Conservation (phyloP, 2,113 vertebrate species). For the Cebus imitator region DNA sequence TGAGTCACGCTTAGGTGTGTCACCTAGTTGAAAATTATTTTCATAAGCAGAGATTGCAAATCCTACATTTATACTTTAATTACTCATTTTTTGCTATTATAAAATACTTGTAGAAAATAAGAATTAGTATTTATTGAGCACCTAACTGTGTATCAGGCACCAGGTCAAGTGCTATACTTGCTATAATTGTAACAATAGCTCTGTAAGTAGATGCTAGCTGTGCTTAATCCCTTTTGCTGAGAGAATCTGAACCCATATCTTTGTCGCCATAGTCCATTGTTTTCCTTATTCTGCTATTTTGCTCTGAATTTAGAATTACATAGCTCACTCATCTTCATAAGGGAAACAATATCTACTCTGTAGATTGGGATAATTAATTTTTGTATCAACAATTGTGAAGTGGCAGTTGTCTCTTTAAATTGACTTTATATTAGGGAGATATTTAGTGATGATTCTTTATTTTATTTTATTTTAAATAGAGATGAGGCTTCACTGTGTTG, state of each 20-base stretch:
- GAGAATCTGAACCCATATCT: neutral
- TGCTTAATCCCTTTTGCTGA: neutral
- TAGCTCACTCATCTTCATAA: neutral
- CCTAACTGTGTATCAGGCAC: neutral
- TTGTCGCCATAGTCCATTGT: neutral
- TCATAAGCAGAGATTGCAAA: constrained; percentile 15
- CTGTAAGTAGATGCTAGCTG: neutral
- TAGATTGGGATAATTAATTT: constrained; percentile 31
- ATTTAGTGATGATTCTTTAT: neutral
- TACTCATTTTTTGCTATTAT: neutral
- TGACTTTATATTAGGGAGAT: constrained; percentile 11
- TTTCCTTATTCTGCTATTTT: constrained; percentile 7
- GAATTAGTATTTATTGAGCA: neutral
- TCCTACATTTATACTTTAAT: neutral
- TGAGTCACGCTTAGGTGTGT: constrained; percentile 7
- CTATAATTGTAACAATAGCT: neutral
- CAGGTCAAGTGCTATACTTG: neutral
- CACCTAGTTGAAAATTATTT: constrained; percentile 12
- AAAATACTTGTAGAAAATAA: neutral
- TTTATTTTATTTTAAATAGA: too few relatives aligned
- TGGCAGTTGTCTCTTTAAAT: neutral
- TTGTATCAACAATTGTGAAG: neutral
- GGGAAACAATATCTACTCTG: neutral
- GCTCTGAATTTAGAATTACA: neutral
- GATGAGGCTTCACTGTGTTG: too few relatives aligned